Percentiles rank a stretch among this genome's conserved stretches.
Evolutionary conservation across 2,797 vertebrate species (phyloP).

Genomic region (Triplophysa bombifrons): DNA sequence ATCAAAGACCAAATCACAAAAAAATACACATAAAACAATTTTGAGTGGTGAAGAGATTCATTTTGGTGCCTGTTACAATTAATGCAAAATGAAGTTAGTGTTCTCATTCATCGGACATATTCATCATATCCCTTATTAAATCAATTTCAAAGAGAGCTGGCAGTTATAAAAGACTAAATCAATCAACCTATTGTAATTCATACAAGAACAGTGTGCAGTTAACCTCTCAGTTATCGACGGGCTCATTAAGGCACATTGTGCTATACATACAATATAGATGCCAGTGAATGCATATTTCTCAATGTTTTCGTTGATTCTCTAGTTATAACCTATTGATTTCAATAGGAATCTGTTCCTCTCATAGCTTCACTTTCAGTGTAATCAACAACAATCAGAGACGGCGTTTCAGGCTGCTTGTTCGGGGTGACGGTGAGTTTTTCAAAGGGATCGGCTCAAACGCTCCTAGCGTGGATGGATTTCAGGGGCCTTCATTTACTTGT

Average conservation of each 20-base stretch:
- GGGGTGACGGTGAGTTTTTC: slow-evolving; percentile 43
- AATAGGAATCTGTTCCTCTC: neutral
- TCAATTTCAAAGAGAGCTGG: slow-evolving; percentile 19
- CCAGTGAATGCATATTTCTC: neutral
- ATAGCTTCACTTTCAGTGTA: neutral
- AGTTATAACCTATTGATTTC: neutral
- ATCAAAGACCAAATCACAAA: neutral
- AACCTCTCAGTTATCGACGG: neutral
- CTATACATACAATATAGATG: neutral
- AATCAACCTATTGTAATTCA: neutral
- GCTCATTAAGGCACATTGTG: slow-evolving; percentile 9
- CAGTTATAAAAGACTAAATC: slow-evolving; percentile 17
- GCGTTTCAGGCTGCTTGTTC: slow-evolving; percentile 9
- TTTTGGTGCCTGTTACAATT: neutral
- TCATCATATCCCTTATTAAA: slow-evolving; percentile 11
- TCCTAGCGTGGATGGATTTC: slow-evolving; percentile 27
- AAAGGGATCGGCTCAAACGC: slow-evolving; percentile 32
- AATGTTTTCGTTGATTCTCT: neutral
- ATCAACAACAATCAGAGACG: slow-evolving; percentile 37
- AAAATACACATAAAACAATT: neutral
- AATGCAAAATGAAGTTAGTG: slow-evolving; percentile 20
- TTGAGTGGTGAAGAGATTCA: neutral
- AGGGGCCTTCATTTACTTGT: slow-evolving; percentile 58
- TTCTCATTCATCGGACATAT: slow-evolving; percentile 18
- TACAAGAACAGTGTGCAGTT: slow-evolving; percentile 8